Percentiles rank a stretch among this genome's conserved stretches.
Evolutionary conservation across 2,888 invertebrate species (phyloP).

Genomic region (Dermolepida albohirtum): DNA sequence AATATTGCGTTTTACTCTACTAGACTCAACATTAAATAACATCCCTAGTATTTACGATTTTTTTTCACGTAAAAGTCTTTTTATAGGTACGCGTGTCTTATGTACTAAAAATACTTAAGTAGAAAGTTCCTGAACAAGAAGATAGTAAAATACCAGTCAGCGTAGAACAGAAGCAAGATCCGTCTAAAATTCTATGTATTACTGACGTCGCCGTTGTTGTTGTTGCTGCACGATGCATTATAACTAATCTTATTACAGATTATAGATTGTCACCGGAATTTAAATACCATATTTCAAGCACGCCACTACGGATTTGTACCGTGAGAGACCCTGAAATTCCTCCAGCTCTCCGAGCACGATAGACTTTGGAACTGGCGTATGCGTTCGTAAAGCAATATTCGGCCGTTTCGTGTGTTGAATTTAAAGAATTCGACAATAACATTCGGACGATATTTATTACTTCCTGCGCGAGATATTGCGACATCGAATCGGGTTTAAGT

Average conservation of each 20-base stretch:
- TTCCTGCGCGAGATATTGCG: constrained; percentile 36
- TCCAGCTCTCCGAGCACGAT: not conserved
- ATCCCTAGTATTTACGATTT: too few species aligned
- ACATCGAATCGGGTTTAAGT: constrained; percentile 20
- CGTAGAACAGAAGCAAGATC: constrained; percentile 26
- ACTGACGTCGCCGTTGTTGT: not conserved
- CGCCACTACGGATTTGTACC: constrained; percentile 22
- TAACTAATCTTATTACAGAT: constrained; percentile 36
- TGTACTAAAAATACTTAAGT: constrained; percentile 35
- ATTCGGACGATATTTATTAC: constrained; percentile 37
- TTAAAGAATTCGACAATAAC: constrained; percentile 39
- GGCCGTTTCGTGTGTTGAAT: constrained; percentile 33
- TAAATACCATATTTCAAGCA: constrained; percentile 29
- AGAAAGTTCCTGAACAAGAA: constrained; percentile 27
- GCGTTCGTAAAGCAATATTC: constrained; percentile 33
- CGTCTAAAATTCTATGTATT: constrained; percentile 21
- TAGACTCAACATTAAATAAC: too few species aligned
- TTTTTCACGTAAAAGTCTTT: too few species aligned
- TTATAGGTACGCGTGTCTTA: too few species aligned
- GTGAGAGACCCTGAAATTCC: constrained; percentile 22
- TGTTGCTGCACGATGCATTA: constrained; percentile 26
- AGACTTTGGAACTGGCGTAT: not conserved
- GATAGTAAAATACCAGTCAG: constrained; percentile 35
- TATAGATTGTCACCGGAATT: constrained; percentile 33
- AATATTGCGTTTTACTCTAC: too few species aligned